Percentiles rank a stretch among this genome's conserved stretches.
phyloP scores from a whole-genome alignment of 2,797 vertebrate genomes.

The Enteromius trimaculatus region DNA sequence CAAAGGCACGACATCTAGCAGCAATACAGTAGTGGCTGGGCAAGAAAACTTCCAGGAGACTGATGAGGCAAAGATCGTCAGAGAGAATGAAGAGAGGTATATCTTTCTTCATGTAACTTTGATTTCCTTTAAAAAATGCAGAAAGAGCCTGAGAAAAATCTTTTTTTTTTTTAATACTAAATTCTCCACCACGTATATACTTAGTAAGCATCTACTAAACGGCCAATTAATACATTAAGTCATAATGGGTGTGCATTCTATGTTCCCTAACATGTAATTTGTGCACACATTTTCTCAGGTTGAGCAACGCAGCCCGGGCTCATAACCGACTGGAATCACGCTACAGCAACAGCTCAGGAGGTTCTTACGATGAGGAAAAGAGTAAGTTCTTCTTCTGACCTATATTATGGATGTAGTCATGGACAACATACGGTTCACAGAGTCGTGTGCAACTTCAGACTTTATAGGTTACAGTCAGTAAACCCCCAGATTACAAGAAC shows the following conservation, averaged over 20 bases:
- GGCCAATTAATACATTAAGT: background rate
- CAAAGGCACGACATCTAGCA: conserved; percentile 96
- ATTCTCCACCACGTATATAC: background rate
- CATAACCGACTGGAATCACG: conserved; percentile 96
- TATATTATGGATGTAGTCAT: background rate
- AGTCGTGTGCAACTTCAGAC: background rate
- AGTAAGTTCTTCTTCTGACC: conserved; percentile 78
- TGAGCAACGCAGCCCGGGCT: conserved; percentile 85
- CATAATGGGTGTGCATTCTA: background rate
- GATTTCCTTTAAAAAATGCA: background rate
- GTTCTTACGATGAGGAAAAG: conserved; percentile 98
- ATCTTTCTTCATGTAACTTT: conserved; percentile 55
- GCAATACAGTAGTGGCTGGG: conserved; percentile 94
- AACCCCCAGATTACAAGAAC: background rate
- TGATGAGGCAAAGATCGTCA: conserved; percentile 87
- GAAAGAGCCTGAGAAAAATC: background rate
- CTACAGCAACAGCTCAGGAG: conserved; percentile 98
- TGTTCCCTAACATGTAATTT: conserved; percentile 20
- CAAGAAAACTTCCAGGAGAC: conserved; percentile 90
- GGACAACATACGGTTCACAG: background rate
- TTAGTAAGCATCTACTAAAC: background rate
- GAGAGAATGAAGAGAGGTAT: conserved; percentile 93
- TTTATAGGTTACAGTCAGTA: background rate
- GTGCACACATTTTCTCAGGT: conserved; percentile 70
- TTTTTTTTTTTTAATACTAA: background rate